Percentiles rank a stretch among this genome's conserved stretches.
These are phyloP conservation scores for Stegophylla sp. DNA, from an alignment of 2,888 invertebrate genomes.

Conservation along the genomic window DNA sequence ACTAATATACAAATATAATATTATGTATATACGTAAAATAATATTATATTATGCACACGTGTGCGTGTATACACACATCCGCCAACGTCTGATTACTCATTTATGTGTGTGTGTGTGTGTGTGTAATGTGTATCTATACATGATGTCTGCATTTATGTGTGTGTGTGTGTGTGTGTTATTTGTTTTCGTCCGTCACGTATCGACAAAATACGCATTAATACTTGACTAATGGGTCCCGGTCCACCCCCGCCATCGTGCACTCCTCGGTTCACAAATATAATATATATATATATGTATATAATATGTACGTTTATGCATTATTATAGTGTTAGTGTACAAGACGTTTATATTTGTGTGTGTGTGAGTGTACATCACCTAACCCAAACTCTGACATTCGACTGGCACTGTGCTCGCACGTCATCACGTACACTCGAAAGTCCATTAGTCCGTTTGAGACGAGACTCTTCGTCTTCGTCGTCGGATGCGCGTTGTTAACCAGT, in stretches of 20 bases:
- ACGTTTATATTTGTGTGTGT: background rate
- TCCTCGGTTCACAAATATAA: background rate
- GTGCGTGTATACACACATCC: too few species aligned
- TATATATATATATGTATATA: too few species aligned
- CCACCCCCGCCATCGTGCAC: slow-evolving; percentile 19
- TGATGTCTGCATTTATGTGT: too few species aligned
- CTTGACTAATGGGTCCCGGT: slow-evolving; percentile 42
- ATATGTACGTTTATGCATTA: too few species aligned
- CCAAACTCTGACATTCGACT: background rate
- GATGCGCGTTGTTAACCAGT: slow-evolving; percentile 40
- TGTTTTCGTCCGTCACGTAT: background rate
- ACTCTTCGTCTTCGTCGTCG: background rate
- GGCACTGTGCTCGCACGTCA: background rate
- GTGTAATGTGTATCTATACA: too few species aligned
- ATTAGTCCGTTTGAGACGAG: slow-evolving; percentile 21
- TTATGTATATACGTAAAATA: too few species aligned
- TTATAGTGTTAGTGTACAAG: background rate
- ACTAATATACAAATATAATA: too few species aligned
- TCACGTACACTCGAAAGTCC: slow-evolving; percentile 12
- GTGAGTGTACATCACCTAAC: background rate
- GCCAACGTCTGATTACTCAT: too few species aligned
- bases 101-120: too few species aligned
- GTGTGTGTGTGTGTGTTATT: background rate
- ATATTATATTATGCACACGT: too few species aligned
- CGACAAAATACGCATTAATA: slow-evolving; percentile 24